Evolutionary conservation across 2,888 invertebrate species (phyloP).

Genomic region (Caenorhabditis sp.): DNA sequence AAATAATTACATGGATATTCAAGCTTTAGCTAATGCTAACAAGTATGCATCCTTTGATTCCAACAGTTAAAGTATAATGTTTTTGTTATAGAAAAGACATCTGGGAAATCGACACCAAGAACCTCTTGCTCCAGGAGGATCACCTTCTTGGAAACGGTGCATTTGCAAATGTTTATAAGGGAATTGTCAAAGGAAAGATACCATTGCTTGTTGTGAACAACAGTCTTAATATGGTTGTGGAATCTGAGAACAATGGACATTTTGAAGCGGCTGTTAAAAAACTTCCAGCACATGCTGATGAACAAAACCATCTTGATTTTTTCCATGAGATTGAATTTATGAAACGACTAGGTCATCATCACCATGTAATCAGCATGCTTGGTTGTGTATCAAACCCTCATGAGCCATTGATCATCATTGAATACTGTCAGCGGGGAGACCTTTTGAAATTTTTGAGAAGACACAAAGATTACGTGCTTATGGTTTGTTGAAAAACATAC

Average conservation of each 20-base stretch:
- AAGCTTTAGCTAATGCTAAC: slow-evolving; percentile 60
- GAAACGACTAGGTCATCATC: slow-evolving; percentile 76
- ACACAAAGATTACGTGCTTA: slow-evolving; percentile 65
- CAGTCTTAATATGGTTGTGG: slow-evolving; percentile 56
- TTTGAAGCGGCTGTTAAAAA: slow-evolving; percentile 76
- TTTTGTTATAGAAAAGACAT: slow-evolving; percentile 69
- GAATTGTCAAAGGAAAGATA: slow-evolving; percentile 72
- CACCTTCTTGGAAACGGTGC: slow-evolving; percentile 76
- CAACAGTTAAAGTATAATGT: slow-evolving; percentile 3
- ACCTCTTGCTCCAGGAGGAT: slow-evolving; percentile 71
- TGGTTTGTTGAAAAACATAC: too few species aligned
- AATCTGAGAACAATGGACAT: slow-evolving; percentile 63
- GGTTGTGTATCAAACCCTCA: slow-evolving; percentile 73
- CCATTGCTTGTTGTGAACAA: slow-evolving; percentile 64
- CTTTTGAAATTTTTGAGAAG: slow-evolving; percentile 70
- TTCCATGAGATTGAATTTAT: slow-evolving; percentile 79
- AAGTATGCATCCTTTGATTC: slow-evolving; percentile 30
- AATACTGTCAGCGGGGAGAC: slow-evolving; percentile 76
- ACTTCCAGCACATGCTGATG: slow-evolving; percentile 75
- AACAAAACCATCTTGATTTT: slow-evolving; percentile 73
- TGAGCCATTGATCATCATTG: slow-evolving; percentile 76
- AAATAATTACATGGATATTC: slow-evolving; percentile 71
- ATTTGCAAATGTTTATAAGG: slow-evolving; percentile 76
- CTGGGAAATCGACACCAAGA: slow-evolving; percentile 73
- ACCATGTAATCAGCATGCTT: slow-evolving; percentile 75